These are phyloP conservation scores for Tetramorium alpestre DNA, from an alignment of 1,140 invertebrate species.

Conservation along the genomic window DNA sequence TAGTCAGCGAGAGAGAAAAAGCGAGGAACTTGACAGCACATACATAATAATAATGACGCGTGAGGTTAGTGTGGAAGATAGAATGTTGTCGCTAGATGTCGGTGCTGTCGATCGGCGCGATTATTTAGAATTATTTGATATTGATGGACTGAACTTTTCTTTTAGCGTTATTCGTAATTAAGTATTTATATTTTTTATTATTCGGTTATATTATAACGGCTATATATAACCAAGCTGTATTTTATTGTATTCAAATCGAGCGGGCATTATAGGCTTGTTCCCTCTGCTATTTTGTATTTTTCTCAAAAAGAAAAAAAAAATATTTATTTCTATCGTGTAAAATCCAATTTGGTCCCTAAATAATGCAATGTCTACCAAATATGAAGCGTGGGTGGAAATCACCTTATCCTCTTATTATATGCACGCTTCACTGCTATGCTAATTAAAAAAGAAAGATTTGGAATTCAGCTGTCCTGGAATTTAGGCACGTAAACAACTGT, in stretches of 20 bases:
- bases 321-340: neutral
- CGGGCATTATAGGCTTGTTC: no score
- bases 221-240: no score
- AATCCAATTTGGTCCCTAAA: neutral
- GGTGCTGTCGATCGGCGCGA: conserved; percentile 1
- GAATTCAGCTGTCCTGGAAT: neutral
- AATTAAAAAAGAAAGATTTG: neutral
- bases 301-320: no score
- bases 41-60: no score
- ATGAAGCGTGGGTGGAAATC: no score
- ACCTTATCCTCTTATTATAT: neutral
- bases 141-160: no score
- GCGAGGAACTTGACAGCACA: neutral
- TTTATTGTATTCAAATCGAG: no score
- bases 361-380: neutral
- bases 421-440: neutral
- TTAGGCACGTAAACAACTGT: neutral
- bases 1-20: neutral
- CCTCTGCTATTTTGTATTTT: no score
- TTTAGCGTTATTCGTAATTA: no score
- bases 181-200: no score
- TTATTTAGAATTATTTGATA: neutral
- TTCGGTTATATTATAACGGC: no score
- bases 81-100: neutral
- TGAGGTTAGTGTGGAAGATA: no score